Percentiles rank a stretch among this genome's conserved stretches.
Conservation (phyloP, 2,797 vertebrate species). For the Sebastes nivosus region DNA sequence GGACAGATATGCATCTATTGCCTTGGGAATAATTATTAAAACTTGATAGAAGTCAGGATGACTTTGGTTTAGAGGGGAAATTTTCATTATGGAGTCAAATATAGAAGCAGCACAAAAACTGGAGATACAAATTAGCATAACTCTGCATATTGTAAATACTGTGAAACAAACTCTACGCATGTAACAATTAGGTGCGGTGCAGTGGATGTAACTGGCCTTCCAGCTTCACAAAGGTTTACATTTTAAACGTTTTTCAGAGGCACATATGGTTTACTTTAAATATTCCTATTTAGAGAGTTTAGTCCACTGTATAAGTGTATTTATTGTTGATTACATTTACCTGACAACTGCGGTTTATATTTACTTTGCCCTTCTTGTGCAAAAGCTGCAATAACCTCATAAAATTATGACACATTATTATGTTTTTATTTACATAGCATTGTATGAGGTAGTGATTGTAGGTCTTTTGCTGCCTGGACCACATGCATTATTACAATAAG, state of each 20-base stretch:
- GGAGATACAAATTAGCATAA: background rate
- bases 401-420: background rate
- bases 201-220: background rate
- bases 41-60: conserved; percentile 55
- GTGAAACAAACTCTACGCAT: conserved; percentile 6
- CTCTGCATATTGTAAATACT: conserved; percentile 21
- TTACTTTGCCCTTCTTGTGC: background rate
- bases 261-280: background rate
- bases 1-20: conserved; percentile 67
- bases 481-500: background rate
- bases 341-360: background rate
- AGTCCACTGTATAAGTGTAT: background rate
- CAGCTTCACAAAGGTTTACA: background rate
- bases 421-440: background rate
- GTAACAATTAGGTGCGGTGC: background rate
- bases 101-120: background rate
- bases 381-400: background rate
- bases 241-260: background rate
- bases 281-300: background rate
- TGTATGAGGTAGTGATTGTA: background rate
- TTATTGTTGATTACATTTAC: background rate
- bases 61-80: conserved; percentile 38
- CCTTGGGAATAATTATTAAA: conserved; percentile 62
- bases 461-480: background rate
- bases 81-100: conserved; percentile 15